phyloP scores from a whole-genome alignment of 2,888 invertebrate species.

The Oligia fasciuncula region DNA sequence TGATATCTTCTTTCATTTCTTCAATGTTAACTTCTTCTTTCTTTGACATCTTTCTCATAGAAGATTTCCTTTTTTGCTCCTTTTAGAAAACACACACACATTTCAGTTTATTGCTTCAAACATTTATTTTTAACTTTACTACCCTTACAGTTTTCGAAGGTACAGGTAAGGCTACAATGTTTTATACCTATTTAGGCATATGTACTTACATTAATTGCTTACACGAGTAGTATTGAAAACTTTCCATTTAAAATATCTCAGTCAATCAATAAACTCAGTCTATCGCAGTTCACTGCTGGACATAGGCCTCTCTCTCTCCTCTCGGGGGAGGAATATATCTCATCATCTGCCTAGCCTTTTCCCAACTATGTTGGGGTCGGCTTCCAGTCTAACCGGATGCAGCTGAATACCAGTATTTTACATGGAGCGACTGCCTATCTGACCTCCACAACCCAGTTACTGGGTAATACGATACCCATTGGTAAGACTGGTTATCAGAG shows the following conservation, averaged over 20 bases:
- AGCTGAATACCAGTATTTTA: too few relatives aligned
- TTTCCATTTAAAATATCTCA: not conserved
- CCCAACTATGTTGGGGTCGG: too few relatives aligned
- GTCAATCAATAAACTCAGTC: too few relatives aligned
- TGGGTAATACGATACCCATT: too few relatives aligned
- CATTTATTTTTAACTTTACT: not conserved
- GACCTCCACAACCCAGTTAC: too few relatives aligned
- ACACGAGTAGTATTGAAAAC: not conserved
- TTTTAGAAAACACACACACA: conserved; percentile 43
- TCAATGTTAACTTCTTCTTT: conserved; percentile 80
- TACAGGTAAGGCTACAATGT: too few relatives aligned
- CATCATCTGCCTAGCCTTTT: too few relatives aligned
- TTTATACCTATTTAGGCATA: not conserved
- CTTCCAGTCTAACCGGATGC: too few relatives aligned
- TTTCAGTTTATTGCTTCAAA: not conserved
- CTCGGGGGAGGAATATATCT: not conserved
- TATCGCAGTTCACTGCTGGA: too few relatives aligned
- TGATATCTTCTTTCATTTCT: conserved; percentile 75
- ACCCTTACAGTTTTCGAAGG: not conserved
- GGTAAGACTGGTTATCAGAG: too few relatives aligned
- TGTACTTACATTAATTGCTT: not conserved
- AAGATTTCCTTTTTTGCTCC: conserved; percentile 82
- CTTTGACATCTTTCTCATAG: conserved; percentile 79
- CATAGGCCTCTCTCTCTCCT: too few relatives aligned
- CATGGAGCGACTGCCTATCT: too few relatives aligned